Percentiles rank a stretch among this genome's conserved stretches.
These are phyloP conservation scores for Chorisops tibialis DNA, from an alignment of 2,888 invertebrate genomes.

Conservation along the genomic window DNA sequence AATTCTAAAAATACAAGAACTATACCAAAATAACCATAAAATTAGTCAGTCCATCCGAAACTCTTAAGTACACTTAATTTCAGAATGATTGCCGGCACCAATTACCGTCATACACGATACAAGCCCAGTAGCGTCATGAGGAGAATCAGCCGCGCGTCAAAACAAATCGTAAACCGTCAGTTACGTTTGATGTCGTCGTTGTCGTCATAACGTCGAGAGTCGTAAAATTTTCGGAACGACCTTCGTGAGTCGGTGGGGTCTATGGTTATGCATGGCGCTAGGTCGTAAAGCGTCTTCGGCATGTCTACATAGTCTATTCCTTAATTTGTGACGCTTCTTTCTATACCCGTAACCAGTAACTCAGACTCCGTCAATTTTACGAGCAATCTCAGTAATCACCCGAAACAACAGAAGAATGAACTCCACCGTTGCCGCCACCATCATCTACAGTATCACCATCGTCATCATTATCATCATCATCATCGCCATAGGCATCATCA, in stretches of 20 bases:
- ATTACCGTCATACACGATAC: too few relatives aligned
- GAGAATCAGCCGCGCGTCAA: background rate
- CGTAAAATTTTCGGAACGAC: constrained; percentile 20
- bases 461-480: background rate
- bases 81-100: too few relatives aligned
- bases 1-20: too few relatives aligned
- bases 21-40: too few relatives aligned
- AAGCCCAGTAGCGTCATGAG: background rate
- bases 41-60: too few relatives aligned
- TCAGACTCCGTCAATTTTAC: constrained; percentile 10
- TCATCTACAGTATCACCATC: background rate
- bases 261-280: background rate
- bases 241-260: constrained; percentile 1
- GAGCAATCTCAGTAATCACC: constrained; percentile 22
- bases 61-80: too few relatives aligned
- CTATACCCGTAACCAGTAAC: background rate
- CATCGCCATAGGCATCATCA: background rate
- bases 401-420: background rate
- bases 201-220: constrained; percentile 8
- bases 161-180: constrained; percentile 22
- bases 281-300: constrained; percentile 19
- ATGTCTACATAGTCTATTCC: background rate
- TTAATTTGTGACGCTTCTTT: constrained; percentile 1
- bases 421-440: background rate
- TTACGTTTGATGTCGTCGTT: background rate